Percentiles rank a stretch among this genome's conserved stretches.
Evolutionary conservation across 2,797 vertebrate species (phyloP).

Genomic region (Siniperca scherzeri): DNA sequence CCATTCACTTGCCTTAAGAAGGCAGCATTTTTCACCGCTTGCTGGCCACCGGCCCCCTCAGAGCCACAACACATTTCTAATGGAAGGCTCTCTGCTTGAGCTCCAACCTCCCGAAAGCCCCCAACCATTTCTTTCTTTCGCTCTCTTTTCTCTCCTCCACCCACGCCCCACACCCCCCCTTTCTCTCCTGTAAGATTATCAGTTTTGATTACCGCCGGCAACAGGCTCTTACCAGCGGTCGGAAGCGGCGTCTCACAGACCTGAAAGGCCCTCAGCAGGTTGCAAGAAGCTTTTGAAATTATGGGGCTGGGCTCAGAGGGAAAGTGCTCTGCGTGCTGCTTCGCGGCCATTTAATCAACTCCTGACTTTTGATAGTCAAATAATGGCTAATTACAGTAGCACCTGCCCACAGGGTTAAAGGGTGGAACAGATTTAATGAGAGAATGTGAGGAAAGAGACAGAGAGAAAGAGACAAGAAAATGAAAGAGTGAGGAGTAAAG

Average conservation of each 20-base stretch:
- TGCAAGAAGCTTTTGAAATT: constrained; percentile 97
- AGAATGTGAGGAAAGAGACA: constrained; percentile 66
- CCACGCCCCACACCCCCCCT: constrained; percentile 55
- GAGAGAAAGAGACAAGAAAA: constrained; percentile 69
- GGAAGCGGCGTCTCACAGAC: constrained; percentile 91
- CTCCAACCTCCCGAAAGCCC: constrained; percentile 88
- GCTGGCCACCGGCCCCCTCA: constrained; percentile 95
- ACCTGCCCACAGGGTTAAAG: constrained; percentile 97
- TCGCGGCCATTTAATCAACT: constrained; percentile 98
- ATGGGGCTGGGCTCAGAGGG: constrained; percentile 90
- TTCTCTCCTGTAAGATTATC: constrained; percentile 93
- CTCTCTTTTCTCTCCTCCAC: constrained; percentile 75
- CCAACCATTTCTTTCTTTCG: constrained; percentile 88
- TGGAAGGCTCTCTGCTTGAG: constrained; percentile 99
- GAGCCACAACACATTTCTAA: constrained; percentile 99
- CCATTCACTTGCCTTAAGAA: constrained; percentile 99
- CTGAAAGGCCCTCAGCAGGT: constrained; percentile 99
- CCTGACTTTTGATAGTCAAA: constrained; percentile 99
- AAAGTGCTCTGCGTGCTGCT: constrained; percentile 93
- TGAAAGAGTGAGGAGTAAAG: constrained; percentile 54
- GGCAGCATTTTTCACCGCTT: constrained; percentile 95
- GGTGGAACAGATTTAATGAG: constrained; percentile 93
- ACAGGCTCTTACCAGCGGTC: constrained; percentile 97
- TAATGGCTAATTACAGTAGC: constrained; percentile 99
- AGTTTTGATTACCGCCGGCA: constrained; percentile 99